phyloP scores from a whole-genome alignment of 1,140 invertebrate genomes.

The Babylonia areolata region DNA sequence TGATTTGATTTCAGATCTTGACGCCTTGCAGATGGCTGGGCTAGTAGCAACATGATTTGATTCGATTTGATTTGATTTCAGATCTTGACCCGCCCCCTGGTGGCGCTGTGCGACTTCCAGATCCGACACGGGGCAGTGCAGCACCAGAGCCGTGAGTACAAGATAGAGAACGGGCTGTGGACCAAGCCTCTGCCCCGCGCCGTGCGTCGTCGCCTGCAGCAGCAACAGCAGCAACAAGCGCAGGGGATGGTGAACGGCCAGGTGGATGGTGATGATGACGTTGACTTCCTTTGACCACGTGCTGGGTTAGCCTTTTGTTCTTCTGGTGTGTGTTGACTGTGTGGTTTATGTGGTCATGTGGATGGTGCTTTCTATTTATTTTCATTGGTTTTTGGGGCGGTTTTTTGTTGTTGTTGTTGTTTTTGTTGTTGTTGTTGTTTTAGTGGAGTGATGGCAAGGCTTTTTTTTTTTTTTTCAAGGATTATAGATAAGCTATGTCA shows the following conservation, averaged over 20 bases:
- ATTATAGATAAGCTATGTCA: too few relatives aligned
- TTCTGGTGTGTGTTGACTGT: neutral
- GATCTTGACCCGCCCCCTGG: conserved; percentile 85
- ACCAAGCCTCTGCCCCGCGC: conserved; percentile 57
- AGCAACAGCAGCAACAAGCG: neutral
- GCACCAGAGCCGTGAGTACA: conserved; percentile 94
- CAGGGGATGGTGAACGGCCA: neutral
- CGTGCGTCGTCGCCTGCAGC: conserved; percentile 45
- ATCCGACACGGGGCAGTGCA: conserved; percentile 92
- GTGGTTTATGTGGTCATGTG: neutral
- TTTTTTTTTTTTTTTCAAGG: too few relatives aligned
- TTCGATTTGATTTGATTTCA: conserved; percentile 35
- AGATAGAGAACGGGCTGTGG: conserved; percentile 88
- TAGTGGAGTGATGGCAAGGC: too few relatives aligned
- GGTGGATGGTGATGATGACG: neutral
- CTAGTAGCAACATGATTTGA: too few relatives aligned
- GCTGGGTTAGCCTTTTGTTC: neutral
- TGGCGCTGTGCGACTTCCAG: conserved; percentile 89
- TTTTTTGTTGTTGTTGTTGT: too few relatives aligned
- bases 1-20: too few relatives aligned
- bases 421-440: too few relatives aligned
- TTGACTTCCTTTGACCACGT: neutral
- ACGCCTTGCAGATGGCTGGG: too few relatives aligned
- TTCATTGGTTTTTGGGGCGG: too few relatives aligned
- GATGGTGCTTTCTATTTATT: too few relatives aligned